Evolutionary conservation across 2,113 vertebrate genomes (phyloP).

Genomic region (Capricornis sumatraensis): DNA sequence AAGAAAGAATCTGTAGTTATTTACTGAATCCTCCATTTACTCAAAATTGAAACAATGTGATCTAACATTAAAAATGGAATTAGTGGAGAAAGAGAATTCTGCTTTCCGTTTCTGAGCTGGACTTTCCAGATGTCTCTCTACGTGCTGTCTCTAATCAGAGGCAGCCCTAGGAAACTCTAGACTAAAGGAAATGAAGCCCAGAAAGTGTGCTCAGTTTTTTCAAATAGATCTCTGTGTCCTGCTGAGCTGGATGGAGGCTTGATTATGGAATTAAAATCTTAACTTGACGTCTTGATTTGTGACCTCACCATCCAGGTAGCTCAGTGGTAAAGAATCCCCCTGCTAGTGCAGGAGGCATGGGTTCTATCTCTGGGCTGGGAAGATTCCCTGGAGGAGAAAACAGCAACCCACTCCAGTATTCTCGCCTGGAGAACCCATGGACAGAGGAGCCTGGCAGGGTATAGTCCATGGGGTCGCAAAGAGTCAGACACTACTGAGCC

Average conservation of each 20-base stretch:
- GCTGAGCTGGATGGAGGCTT: neutral
- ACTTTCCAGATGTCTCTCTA: constrained; percentile 34
- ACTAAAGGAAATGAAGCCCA: constrained; percentile 41
- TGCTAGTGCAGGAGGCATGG: neutral
- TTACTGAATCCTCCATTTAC: constrained; percentile 17
- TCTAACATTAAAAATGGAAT: constrained; percentile 10
- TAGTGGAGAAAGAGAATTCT: constrained; percentile 38
- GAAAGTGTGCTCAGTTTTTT: constrained; percentile 35
- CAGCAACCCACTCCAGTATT: neutral
- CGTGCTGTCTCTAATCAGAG: constrained; percentile 12
- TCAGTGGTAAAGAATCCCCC: neutral
- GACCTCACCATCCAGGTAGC: neutral
- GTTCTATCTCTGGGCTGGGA: neutral
- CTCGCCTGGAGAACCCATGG: neutral
- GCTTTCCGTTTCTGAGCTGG: constrained; percentile 11
- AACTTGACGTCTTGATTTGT: neutral
- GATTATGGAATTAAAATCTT: constrained; percentile 33
- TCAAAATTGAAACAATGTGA: constrained; percentile 8
- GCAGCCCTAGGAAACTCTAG: constrained; percentile 43
- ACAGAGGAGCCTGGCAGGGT: neutral
- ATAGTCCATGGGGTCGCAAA: neutral
- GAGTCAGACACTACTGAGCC: neutral
- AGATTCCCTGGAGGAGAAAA: neutral
- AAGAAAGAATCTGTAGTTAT: neutral
- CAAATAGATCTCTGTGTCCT: neutral